These are phyloP conservation scores for Piezodorus guildinii DNA, from an alignment of 1,140 invertebrate species.

Conservation along the genomic window DNA sequence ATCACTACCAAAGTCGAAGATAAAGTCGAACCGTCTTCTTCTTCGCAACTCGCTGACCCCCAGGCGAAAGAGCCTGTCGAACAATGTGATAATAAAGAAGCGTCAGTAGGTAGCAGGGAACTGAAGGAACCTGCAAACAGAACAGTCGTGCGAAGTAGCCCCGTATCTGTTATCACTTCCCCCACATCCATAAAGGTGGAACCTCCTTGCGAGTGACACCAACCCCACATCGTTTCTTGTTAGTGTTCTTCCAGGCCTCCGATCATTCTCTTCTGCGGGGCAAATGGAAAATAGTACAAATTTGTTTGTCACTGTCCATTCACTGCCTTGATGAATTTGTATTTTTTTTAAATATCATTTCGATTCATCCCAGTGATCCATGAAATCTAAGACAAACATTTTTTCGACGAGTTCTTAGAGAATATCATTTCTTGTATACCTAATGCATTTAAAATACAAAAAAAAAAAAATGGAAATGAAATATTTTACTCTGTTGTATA, in stretches of 20 bases:
- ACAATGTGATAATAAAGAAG: not conserved
- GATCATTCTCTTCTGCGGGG: slow-evolving; percentile 3
- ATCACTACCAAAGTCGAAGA: not conserved
- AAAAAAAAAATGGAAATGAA: not conserved
- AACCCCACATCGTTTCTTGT: slow-evolving; percentile 1
- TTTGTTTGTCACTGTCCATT: slow-evolving; percentile 11
- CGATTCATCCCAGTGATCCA: slow-evolving; percentile 17
- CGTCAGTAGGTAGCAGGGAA: too few relatives aligned
- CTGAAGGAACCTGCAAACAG: not conserved
- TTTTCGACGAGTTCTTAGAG: not conserved
- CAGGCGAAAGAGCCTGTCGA: not conserved
- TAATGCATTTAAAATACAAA: slow-evolving; percentile 10
- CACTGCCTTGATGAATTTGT: slow-evolving; percentile 13
- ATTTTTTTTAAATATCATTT: not conserved
- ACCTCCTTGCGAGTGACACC: slow-evolving; percentile 20
- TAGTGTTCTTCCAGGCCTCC: not conserved
- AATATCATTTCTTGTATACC: slow-evolving; percentile 10
- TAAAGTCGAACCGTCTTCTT: not conserved
- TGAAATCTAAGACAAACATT: too few relatives aligned
- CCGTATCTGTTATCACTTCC: slow-evolving; percentile 32
- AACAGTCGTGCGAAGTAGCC: slow-evolving; percentile 27
- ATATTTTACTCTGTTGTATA: slow-evolving; percentile 11
- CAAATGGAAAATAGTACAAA: slow-evolving; percentile 11
- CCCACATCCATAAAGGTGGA: slow-evolving; percentile 26
- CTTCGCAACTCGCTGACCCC: too few relatives aligned